Percentiles rank a stretch among this genome's conserved stretches.
Evolutionary conservation across 37 sponge, comb jelly and placozoan genomes (phyloP).

Genomic region (Ianthella basta): DNA sequence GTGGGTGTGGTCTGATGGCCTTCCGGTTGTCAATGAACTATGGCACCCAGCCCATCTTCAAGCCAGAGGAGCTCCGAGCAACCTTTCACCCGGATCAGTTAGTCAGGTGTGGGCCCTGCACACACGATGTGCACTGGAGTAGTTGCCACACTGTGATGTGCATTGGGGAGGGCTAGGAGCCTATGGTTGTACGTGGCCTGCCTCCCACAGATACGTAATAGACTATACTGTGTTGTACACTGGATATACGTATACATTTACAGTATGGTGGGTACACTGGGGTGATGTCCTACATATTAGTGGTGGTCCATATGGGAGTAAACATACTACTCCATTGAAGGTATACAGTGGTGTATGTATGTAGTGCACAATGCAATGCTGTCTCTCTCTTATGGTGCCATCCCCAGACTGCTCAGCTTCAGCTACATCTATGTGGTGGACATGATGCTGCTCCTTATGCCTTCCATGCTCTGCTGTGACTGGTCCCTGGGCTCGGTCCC

Average conservation of each 20-base stretch:
- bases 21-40: conserved; percentile 84
- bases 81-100: conserved; percentile 72
- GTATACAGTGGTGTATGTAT: background rate
- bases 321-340: too few species aligned
- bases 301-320: too few species aligned
- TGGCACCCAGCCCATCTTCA: conserved; percentile 84
- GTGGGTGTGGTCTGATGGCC: conserved; percentile 43
- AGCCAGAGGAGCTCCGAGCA: conserved; percentile 78
- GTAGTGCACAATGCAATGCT: background rate
- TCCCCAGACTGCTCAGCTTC: conserved; percentile 74
- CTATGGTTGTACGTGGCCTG: too few species aligned
- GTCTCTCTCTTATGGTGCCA: too few species aligned
- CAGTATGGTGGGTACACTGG: too few species aligned
- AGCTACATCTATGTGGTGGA: conserved; percentile 81
- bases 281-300: too few species aligned
- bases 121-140: too few species aligned
- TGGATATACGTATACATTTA: too few species aligned
- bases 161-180: too few species aligned
- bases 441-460: conserved; percentile 80
- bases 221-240: too few species aligned
- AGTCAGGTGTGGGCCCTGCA: conserved; percentile 54
- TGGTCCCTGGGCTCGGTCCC: conserved; percentile 89
- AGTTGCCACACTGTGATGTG: too few species aligned
- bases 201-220: too few species aligned
- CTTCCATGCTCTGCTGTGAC: conserved; percentile 88